Conservation (phyloP, 2,797 vertebrate species). For the Melanotaenia nigrans region DNA sequence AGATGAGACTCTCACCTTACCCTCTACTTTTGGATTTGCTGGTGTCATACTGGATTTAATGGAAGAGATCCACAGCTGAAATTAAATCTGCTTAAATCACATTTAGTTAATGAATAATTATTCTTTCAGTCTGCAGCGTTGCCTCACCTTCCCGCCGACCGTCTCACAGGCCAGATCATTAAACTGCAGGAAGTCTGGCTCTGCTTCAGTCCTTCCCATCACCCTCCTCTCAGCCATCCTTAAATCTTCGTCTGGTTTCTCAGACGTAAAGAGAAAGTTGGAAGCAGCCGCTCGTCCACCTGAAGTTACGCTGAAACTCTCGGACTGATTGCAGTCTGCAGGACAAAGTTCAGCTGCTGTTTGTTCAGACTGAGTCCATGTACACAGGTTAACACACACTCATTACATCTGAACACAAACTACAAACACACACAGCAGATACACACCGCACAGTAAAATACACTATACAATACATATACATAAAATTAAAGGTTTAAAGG, state of each 20-base stretch:
- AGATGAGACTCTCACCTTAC: too few relatives aligned
- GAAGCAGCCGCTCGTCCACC: constrained; percentile 4
- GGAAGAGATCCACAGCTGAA: too few relatives aligned
- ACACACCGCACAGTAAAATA: background rate
- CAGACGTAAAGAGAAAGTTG: background rate
- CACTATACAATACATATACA: too few relatives aligned
- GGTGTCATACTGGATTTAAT: too few relatives aligned
- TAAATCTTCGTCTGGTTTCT: background rate
- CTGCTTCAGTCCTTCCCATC: background rate
- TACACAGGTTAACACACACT: too few relatives aligned
- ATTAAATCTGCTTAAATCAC: too few relatives aligned
- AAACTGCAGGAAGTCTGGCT: constrained; percentile 78
- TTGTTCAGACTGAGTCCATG: constrained; percentile 3
- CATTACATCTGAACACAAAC: background rate
- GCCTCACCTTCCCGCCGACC: constrained; percentile 79
- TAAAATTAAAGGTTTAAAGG: too few relatives aligned
- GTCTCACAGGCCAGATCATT: constrained; percentile 80
- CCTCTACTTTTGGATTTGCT: too few relatives aligned
- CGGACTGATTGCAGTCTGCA: background rate
- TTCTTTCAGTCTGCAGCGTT: background rate
- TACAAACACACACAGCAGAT: background rate
- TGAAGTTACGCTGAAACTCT: background rate
- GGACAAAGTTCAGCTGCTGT: constrained; percentile 35
- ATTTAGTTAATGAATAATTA: background rate
- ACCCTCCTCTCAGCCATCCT: constrained; percentile 60